Evolutionary conservation across 1,140 invertebrate species (phyloP).

Genomic region (Ladona fulva): DNA sequence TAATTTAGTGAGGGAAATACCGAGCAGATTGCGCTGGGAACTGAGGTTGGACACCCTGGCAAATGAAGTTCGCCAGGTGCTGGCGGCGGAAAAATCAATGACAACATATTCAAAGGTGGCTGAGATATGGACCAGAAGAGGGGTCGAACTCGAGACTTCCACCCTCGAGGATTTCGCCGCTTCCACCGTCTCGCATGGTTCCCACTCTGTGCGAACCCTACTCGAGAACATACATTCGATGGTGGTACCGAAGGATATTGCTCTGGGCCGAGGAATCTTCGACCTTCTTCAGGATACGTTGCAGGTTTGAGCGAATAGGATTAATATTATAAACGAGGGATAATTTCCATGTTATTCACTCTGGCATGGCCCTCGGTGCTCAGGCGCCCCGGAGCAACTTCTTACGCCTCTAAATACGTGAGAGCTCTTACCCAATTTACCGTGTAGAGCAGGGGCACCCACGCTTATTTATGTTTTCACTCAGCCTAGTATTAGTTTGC

Average conservation of each 20-base stretch:
- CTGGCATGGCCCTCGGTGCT: too few species aligned
- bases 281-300: constrained; percentile 38
- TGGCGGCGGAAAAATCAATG: constrained; percentile 46
- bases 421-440: too few species aligned
- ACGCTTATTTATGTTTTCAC: too few species aligned
- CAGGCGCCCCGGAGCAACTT: too few species aligned
- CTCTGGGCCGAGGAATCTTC: constrained; percentile 37
- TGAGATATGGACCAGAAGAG: background rate
- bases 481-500: too few species aligned
- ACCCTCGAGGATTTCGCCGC: constrained; percentile 60
- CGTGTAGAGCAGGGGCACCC: too few species aligned
- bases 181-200: constrained; percentile 51
- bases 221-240: constrained; percentile 54
- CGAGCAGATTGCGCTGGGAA: constrained; percentile 39
- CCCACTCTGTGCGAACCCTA: constrained; percentile 50
- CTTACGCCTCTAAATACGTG: too few species aligned
- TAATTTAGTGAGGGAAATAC: constrained; percentile 28
- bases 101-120: constrained; percentile 42
- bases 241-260: constrained; percentile 37
- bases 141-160: constrained; percentile 42
- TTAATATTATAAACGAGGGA: too few species aligned
- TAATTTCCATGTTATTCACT: too few species aligned
- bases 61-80: constrained; percentile 46
- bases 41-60: constrained; percentile 46
- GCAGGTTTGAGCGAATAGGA: constrained; percentile 35